phyloP scores from a whole-genome alignment of 2,113 vertebrate genomes.

The Ophiodon elongatus region DNA sequence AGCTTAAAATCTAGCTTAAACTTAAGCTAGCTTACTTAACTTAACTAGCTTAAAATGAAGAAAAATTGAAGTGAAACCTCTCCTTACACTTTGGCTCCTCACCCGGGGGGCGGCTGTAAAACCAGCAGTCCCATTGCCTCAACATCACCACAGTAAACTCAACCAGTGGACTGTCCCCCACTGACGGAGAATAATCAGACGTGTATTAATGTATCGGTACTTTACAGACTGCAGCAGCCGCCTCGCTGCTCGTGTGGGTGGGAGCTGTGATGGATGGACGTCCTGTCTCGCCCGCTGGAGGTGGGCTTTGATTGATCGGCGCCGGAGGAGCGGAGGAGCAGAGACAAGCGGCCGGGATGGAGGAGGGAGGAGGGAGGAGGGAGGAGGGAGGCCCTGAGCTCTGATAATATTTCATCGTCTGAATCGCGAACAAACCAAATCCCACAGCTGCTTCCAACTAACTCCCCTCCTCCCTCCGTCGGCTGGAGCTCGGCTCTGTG shows the following conservation, averaged over 20 bases:
- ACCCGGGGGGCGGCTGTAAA: not conserved
- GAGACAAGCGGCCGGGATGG: conserved; percentile 27
- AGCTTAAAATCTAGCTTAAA: no score
- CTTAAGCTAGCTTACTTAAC: no score
- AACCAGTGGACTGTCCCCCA: not conserved
- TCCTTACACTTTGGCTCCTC: not conserved
- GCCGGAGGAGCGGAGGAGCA: conserved; percentile 42
- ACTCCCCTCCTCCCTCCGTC: conserved; percentile 15
- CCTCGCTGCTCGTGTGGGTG: conserved; percentile 1
- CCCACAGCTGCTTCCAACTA: conserved; percentile 76
- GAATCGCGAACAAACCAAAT: conserved; percentile 47
- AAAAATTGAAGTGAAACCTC: no score
- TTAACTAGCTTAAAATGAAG: no score
- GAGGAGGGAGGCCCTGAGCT: conserved; percentile 34
- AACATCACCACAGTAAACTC: not conserved
- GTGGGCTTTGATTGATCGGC: conserved; percentile 44
- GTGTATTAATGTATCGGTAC: not conserved
- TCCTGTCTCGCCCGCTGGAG: conserved; percentile 48
- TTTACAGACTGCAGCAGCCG: not conserved
- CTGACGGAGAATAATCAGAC: not conserved
- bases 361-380: conserved; percentile 31
- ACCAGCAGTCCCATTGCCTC: not conserved
- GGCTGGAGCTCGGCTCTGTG: conserved; percentile 18
- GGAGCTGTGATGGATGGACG: conserved; percentile 40
- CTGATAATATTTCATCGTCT: conserved; percentile 49